Evolutionary conservation across 2,113 vertebrate species (phyloP), one percentile per base, ranked within the genome.

Genomic region (Diphyllodes magnificus): DNA sequence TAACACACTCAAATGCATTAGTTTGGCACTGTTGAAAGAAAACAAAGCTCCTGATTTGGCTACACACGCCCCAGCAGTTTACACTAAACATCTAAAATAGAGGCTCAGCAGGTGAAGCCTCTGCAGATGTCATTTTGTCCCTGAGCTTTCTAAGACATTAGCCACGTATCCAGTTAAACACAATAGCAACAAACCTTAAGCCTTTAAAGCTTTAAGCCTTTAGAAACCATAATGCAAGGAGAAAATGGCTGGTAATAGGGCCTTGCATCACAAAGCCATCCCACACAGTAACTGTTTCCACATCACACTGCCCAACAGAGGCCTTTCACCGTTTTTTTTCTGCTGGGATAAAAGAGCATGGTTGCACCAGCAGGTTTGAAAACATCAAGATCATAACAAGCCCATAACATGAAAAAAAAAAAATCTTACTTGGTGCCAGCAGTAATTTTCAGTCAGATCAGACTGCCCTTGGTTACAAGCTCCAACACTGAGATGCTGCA

Each of bases 371-470:
- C 10, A 86, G 11, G 3, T 44, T 50, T 73, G 13, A 82, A 91
- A 63, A 25, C 10, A 6, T 54, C 50, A 77, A 4, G 15, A 70
- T 65, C 7, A 12, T 14, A 61, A 83, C 6, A 61, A 77, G 22
- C 30, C 50, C 4, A 0, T 12, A 77, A 39, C 8, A 47, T 0
- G 0, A 63, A 1, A 21, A 82, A 17, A 37, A 22, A 22, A 50
- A 15, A 50, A 37, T 8, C 51, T 54, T 76, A 79, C 47, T 63
- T 54, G 5, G 7, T 42, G 28, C 21, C 31, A 72, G 27, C 3
- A 5, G 6, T 16, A 47, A 50, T 10, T 13, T 72, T 27, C 25
- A 90, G 18, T 15, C 2, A 2, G 24, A 45, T 45, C 31, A 61
- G 20, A 13, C 11, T 20, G 9, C 7, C 23, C 10, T 35, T 16